Percentiles rank a stretch among this genome's conserved stretches.
phyloP scores from a whole-genome alignment of 2,888 invertebrate species.

The Xanthorhoe designata region DNA sequence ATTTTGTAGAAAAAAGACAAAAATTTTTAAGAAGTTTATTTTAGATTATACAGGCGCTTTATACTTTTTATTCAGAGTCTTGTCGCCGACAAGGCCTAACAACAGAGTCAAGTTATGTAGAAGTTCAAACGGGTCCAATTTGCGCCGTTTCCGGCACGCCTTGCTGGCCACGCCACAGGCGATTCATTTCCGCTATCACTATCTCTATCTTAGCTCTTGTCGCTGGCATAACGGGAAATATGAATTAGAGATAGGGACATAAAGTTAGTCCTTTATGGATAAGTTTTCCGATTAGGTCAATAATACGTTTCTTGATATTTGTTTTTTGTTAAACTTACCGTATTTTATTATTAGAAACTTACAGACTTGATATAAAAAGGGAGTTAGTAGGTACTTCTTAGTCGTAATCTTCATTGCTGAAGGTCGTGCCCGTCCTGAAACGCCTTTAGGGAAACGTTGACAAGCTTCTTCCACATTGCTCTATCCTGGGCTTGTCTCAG shows the following conservation, averaged over 20 bases:
- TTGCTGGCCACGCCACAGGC: constrained; percentile 48
- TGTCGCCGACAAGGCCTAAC: neutral
- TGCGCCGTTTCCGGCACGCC: constrained; percentile 56
- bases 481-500: too few species aligned
- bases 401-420: too few species aligned
- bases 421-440: too few species aligned
- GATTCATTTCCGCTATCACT: constrained; percentile 64
- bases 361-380: neutral
- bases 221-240: constrained; percentile 14
- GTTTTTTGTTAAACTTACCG: too few species aligned
- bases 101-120: constrained; percentile 28
- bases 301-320: too few species aligned
- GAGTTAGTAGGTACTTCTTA: too few species aligned
- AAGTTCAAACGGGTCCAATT: constrained; percentile 60
- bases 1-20: too few species aligned
- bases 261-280: neutral
- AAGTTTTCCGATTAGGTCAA: too few species aligned
- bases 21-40: too few species aligned
- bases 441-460: too few species aligned
- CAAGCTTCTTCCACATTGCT: too few species aligned
- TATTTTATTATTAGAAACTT: too few species aligned
- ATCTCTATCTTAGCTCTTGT: constrained; percentile 20
- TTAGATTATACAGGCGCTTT: neutral
- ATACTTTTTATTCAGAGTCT: neutral
- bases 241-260: neutral